Conservation (phyloP, 2,113 vertebrate species). For the Microcebus griseorufus region DNA sequence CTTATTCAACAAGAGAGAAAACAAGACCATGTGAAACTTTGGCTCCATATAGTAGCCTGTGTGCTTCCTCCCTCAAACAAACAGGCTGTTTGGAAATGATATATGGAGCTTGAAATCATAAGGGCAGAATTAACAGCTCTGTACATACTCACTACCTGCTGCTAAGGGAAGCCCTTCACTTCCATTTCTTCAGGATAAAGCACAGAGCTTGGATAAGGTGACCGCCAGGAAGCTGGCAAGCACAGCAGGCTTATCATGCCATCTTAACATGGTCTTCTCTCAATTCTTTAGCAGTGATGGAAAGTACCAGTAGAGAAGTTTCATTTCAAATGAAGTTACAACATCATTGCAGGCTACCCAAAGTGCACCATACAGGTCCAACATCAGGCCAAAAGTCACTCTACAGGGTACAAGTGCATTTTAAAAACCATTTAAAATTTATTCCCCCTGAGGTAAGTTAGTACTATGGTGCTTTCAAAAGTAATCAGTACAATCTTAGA, state of each 20-base stretch:
- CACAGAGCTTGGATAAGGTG: not conserved
- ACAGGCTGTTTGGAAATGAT: not conserved
- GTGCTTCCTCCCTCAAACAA: not conserved
- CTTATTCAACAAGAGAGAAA: not conserved
- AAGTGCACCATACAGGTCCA: not conserved
- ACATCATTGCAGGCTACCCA: too few species aligned
- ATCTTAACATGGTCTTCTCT: not conserved
- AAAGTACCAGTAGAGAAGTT: not conserved
- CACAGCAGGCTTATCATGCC: not conserved
- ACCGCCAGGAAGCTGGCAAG: not conserved
- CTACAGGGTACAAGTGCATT: accelerated
- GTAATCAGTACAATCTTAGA: not conserved
- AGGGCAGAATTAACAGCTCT: not conserved
- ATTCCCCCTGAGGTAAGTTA: not conserved
- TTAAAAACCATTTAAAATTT: not conserved
- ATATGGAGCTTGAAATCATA: too few species aligned
- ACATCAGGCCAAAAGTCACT: not conserved
- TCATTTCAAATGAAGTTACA: not conserved
- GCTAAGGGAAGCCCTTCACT: not conserved
- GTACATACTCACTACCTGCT: accelerated
- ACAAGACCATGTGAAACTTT: not conserved
- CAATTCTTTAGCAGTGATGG: not conserved
- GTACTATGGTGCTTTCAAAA: not conserved
- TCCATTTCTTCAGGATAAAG: not conserved
- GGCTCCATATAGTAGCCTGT: accelerated